Conservation (phyloP, 2,113 vertebrate species). For the Siphamia tubifer region DNA sequence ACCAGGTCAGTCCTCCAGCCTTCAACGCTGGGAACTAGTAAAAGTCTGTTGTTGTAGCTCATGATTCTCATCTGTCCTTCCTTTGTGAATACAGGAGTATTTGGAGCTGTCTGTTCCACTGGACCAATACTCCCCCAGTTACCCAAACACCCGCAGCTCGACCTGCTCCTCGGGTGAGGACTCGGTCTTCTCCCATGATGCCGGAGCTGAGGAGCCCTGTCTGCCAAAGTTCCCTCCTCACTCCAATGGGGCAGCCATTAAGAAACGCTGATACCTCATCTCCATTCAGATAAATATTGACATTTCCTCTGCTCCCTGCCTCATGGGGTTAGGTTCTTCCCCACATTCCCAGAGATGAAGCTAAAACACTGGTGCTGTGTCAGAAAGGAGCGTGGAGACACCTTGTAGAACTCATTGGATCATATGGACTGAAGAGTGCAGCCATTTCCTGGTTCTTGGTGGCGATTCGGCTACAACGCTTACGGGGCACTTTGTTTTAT, state of each 20-base stretch:
- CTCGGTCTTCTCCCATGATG: conserved; percentile 95
- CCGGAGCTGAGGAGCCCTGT: conserved; percentile 91
- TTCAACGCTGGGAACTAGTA: neutral
- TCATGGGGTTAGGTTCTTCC: conserved; percentile 42
- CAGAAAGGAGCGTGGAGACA: conserved; percentile 29
- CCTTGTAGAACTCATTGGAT: conserved; percentile 36
- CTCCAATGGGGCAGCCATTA: conserved; percentile 88
- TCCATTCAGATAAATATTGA: conserved; percentile 28
- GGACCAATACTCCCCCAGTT: conserved; percentile 96
- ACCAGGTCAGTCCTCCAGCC: conserved; percentile 85
- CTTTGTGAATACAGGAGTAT: conserved; percentile 84
- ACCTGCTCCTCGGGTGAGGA: conserved; percentile 98
- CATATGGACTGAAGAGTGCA: conserved; percentile 47
- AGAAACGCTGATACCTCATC: conserved; percentile 87
- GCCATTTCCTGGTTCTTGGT: conserved; percentile 31
- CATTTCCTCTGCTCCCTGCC: conserved; percentile 58
- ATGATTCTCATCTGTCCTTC: neutral
- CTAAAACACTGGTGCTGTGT: conserved; percentile 54
- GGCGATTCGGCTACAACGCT: conserved; percentile 17
- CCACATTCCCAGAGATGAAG: conserved; percentile 69
- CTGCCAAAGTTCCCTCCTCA: conserved; percentile 92
- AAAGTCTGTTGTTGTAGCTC: neutral
- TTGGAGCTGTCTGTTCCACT: conserved; percentile 93
- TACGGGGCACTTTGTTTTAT: conserved; percentile 59
- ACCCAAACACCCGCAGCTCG: conserved; percentile 93